Percentiles rank a stretch among this genome's conserved stretches.
Evolutionary conservation across 2,797 vertebrate genomes (phyloP).

Genomic region (Syndactyla subalaris): DNA sequence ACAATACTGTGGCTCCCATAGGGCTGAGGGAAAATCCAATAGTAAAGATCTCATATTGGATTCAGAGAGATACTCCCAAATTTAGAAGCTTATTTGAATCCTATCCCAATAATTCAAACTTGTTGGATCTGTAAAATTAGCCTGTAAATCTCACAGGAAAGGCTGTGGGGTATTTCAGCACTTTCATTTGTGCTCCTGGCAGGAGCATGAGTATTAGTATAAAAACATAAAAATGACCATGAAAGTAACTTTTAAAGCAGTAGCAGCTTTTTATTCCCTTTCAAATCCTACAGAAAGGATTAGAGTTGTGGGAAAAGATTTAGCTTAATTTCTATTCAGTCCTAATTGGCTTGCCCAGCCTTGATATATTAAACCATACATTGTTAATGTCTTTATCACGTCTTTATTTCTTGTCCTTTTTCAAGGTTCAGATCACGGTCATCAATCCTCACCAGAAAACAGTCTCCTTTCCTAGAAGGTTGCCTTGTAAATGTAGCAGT

Average conservation of each 20-base stretch:
- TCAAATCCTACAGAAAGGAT: constrained; percentile 63
- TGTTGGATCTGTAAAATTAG: constrained; percentile 55
- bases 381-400: constrained; percentile 46
- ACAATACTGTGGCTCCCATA: neutral
- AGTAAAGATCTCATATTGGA: neutral
- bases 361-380: constrained; percentile 47
- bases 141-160: constrained; percentile 46
- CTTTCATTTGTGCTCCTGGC: constrained; percentile 49
- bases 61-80: constrained; percentile 19
- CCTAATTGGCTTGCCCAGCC: constrained; percentile 45
- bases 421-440: constrained; percentile 16
- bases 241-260: constrained; percentile 64
- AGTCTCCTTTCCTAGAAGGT: neutral
- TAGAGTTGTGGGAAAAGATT: constrained; percentile 61
- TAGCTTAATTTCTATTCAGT: constrained; percentile 52
- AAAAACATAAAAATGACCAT: constrained; percentile 60
- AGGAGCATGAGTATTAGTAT: constrained; percentile 36
- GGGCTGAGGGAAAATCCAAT: neutral
- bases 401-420: constrained; percentile 44
- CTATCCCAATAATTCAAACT: constrained; percentile 33
- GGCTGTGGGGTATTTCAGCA: constrained; percentile 24
- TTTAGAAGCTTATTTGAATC: constrained; percentile 42
- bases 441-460: constrained; percentile 14
- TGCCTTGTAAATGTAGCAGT: neutral
- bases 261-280: constrained; percentile 49